Evolutionary conservation across 2,888 invertebrate species (phyloP).

Genomic region (Acronicta alni): DNA sequence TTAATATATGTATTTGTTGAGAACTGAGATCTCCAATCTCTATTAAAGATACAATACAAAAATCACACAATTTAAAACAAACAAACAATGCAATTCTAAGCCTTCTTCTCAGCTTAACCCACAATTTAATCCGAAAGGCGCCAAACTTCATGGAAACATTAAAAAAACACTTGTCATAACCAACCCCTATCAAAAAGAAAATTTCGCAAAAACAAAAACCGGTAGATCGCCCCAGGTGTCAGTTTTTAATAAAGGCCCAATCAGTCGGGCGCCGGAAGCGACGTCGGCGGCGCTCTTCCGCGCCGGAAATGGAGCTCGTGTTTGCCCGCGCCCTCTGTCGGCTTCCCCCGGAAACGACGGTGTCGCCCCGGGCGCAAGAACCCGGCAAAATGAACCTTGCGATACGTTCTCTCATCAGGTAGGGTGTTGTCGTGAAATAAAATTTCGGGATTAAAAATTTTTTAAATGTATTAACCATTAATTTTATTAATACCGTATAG

Average conservation of each 20-base stretch:
- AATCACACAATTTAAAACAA: slow-evolving; percentile 5
- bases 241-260: slow-evolving; percentile 88
- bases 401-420: slow-evolving; percentile 57
- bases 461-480: not conserved
- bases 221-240: slow-evolving; percentile 83
- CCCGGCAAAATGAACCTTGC: slow-evolving; percentile 66
- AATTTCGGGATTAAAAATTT: slow-evolving; percentile 27
- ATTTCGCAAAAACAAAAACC: slow-evolving; percentile 56
- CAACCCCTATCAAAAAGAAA: slow-evolving; percentile 47
- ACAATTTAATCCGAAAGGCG: slow-evolving; percentile 43
- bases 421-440: slow-evolving; percentile 18
- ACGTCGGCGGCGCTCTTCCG: slow-evolving; percentile 79
- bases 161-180: slow-evolving; percentile 58
- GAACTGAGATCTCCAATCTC: no score
- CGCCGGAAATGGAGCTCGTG: slow-evolving; percentile 86
- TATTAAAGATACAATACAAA: no score
- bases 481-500: no score
- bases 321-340: slow-evolving; percentile 80
- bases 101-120: slow-evolving; percentile 27
- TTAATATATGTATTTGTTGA: no score
- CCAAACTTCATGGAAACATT: slow-evolving; percentile 41
- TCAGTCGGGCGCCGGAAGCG: slow-evolving; percentile 84
- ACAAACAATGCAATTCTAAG: slow-evolving; percentile 7
- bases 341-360: slow-evolving; percentile 73
- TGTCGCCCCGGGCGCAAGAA: slow-evolving; percentile 70